Percentiles rank a stretch among this genome's conserved stretches.
Conservation (phyloP, 1,140 invertebrate species). For the Pteromalus puparum region DNA sequence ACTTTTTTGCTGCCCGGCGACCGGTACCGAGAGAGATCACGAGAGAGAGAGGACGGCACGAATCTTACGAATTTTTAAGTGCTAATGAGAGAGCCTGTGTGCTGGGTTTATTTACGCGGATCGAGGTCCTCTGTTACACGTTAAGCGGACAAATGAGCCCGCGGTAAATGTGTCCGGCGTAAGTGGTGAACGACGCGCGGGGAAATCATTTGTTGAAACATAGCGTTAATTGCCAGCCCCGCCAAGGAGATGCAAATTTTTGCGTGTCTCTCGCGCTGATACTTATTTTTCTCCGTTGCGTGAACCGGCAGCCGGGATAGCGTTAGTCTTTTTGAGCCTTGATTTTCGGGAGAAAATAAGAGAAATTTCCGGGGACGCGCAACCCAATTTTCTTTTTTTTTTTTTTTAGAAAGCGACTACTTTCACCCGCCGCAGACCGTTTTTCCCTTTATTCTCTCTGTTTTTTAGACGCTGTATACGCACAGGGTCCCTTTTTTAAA, state of each 20-base stretch:
- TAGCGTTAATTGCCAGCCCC: constrained; percentile 42
- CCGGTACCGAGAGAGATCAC: constrained; percentile 4
- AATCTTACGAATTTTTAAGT: constrained; percentile 54
- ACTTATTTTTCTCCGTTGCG: background rate
- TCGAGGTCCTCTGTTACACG: constrained; percentile 32
- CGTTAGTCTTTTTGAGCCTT: background rate
- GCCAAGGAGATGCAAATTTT: constrained; percentile 43
- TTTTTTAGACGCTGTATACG: background rate
- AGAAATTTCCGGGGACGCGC: background rate
- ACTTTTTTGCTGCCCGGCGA: constrained; percentile 24
- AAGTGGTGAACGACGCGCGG: background rate
- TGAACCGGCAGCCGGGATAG: no score
- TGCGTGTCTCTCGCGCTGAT: constrained; percentile 16
- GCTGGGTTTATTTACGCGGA: constrained; percentile 54
- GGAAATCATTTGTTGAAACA: constrained; percentile 52
- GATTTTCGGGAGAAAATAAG: background rate
- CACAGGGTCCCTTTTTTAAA: constrained; percentile 17
- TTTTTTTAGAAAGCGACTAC: constrained; percentile 44
- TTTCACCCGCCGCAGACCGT: constrained; percentile 8
- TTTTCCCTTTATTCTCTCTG: background rate
- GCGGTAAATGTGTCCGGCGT: constrained; percentile 13
- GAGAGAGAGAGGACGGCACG: background rate
- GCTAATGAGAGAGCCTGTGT: constrained; percentile 63
- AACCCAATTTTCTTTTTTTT: constrained; percentile 26
- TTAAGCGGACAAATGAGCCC: constrained; percentile 55